Evolutionary conservation across 2,113 vertebrate genomes (phyloP), one percentile per base, ranked within the genome.

Genomic region (Cichladusa arquata): DNA sequence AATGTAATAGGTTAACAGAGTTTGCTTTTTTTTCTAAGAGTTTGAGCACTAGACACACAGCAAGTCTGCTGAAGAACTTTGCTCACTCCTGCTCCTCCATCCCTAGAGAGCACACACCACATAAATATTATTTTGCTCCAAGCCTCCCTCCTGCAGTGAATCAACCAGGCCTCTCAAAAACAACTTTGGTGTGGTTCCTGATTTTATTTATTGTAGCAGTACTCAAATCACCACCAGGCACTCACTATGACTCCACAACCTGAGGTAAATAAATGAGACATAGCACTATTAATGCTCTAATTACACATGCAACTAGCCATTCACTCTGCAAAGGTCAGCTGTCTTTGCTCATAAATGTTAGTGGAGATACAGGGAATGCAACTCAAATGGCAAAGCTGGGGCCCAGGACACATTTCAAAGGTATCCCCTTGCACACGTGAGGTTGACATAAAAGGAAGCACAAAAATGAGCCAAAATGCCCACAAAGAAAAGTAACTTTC

Each of bases 241-340:
- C 53, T 73, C 3, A 3, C 19, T 54, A 42, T 14, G 76, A 83
- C 17, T 86, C n/a, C 67, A 78, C 64, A 88, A 81, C 61, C 51
- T 47, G 72, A 83, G 77, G 79, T 92, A 92, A 96, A 83, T 74
- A 78, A 87, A 90, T 83, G 72, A 96, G 90, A 93, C 85, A 45
- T 24, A 60, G 29, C 19, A 17, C 85, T 95, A 48, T 78, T 93
- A 94, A 86, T 95, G 89, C 53, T 83, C 76, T 96, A 94, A 96
- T 88, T 93, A 94, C 82, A 93, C 67, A 78, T 45, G 90, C 93
- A 80, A 81, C 76, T 86, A 92, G 72, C 79, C 80, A 88, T 92
- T 88, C 78, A 74, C 42, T 67, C 85, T 67, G 86, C 86, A 97
- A 95, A 93, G 93, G 92, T 96, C 95, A 96, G 36, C 82, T 90